These are phyloP conservation scores for Papilio glaucus DNA, from an alignment of 1,140 invertebrate species.

Conservation along the genomic window DNA sequence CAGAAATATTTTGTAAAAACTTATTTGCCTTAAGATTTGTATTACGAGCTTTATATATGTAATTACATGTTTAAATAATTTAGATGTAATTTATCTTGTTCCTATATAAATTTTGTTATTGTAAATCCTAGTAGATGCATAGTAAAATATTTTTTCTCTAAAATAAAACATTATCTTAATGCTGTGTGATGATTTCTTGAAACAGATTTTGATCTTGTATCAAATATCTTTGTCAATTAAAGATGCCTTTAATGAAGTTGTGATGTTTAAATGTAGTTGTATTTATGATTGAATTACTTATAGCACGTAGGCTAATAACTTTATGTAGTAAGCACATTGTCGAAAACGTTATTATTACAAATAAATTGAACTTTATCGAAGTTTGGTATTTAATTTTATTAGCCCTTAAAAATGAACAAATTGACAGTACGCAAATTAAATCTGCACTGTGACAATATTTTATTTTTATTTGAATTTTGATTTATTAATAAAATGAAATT, in stretches of 20 bases:
- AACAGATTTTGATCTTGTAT: not conserved
- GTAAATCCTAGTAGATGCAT: not conserved
- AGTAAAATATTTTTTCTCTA: constrained; percentile 3
- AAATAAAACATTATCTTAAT: not conserved
- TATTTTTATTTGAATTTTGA: too few species aligned
- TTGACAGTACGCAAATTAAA: too few species aligned
- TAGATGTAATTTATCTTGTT: constrained; percentile 31
- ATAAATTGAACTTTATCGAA: too few species aligned
- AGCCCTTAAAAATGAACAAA: too few species aligned
- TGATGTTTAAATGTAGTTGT: constrained; percentile 66
- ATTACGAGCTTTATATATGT: constrained; percentile 35
- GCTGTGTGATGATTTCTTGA: not conserved
- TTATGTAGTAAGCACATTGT: constrained; percentile 55
- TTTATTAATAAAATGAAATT: too few species aligned
- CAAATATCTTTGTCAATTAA: constrained; percentile 29
- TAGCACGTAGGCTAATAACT: constrained; percentile 37
- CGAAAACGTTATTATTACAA: too few species aligned
- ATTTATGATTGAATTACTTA: constrained; percentile 57
- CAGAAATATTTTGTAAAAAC: constrained; percentile 30
- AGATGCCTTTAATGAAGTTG: constrained; percentile 63
- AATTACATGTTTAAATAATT: constrained; percentile 15
- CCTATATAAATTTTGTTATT: constrained; percentile 26
- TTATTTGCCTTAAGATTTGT: constrained; percentile 29
- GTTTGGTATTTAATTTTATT: too few species aligned
- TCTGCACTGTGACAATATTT: too few species aligned